phyloP scores from a whole-genome alignment of 2,797 vertebrate genomes.

The Rhabdomys pumilio region DNA sequence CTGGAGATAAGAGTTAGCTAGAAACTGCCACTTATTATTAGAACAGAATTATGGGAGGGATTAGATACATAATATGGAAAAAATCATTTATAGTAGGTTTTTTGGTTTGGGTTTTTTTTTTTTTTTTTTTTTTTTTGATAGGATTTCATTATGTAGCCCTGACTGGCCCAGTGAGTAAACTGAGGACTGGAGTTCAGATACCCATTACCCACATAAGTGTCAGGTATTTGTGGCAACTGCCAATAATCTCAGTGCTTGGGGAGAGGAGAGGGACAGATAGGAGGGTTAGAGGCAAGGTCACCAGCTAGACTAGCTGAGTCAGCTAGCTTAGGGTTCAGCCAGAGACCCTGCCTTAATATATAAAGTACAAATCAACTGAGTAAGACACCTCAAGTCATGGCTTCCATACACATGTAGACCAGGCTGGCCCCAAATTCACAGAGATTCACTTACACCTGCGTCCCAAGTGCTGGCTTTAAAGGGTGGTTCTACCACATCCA shows the following conservation, averaged over 20 bases:
- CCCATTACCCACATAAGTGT: background rate
- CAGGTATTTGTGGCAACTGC: background rate
- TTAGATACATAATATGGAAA: slow-evolving; percentile 19
- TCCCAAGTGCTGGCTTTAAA: background rate
- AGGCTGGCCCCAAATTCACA: background rate
- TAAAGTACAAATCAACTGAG: background rate
- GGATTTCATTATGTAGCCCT: background rate
- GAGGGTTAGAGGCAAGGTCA: background rate
- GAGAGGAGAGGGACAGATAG: background rate
- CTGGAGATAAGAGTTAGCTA: slow-evolving; percentile 39
- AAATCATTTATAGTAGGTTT: background rate
- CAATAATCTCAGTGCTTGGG: background rate
- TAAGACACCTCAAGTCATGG: background rate
- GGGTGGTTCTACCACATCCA: background rate
- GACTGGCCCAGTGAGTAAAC: background rate
- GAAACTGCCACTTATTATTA: background rate
- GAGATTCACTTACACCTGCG: background rate
- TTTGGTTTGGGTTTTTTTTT: background rate
- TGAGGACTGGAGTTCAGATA: background rate
- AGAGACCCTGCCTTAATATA: background rate
- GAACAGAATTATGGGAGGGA: slow-evolving; percentile 40
- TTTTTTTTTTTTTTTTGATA: background rate
- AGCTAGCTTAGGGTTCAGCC: background rate
- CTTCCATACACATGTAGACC: background rate
- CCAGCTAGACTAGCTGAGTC: no score